Evolutionary conservation across 2,113 vertebrate species (phyloP).

Genomic region (Glaucomys volans): DNA sequence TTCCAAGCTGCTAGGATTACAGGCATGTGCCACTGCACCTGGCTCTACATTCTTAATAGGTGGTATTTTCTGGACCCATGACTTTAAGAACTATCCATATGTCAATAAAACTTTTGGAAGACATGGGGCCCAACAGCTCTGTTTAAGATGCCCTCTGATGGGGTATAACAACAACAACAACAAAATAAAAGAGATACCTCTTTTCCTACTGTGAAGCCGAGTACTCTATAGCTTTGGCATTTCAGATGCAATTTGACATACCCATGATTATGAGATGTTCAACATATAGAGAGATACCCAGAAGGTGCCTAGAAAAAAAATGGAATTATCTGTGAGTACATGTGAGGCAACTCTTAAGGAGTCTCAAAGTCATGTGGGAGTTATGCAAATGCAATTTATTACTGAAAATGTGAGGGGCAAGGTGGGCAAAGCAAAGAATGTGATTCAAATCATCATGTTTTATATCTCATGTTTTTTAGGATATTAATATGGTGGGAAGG

Average conservation of each 20-base stretch:
- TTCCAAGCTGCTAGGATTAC: too few relatives aligned
- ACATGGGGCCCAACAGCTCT: not conserved
- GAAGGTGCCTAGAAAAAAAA: not conserved
- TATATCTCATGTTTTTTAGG: not conserved
- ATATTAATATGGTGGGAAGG: not conserved
- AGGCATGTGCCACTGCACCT: too few relatives aligned
- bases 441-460: conserved; percentile 13
- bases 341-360: not conserved
- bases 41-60: not conserved
- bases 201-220: not conserved
- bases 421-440: not conserved
- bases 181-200: not conserved
- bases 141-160: not conserved
- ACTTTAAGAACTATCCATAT: not conserved
- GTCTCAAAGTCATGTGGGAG: not conserved
- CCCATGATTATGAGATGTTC: not conserved
- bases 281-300: not conserved
- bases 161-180: not conserved
- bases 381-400: conserved; percentile 9
- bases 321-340: not conserved
- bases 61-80: not conserved
- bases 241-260: not conserved
- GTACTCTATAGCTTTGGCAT: not conserved
- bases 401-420: not conserved
- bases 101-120: not conserved